Conservation (phyloP, 2,797 vertebrate species). For the Poecilia wingei region DNA sequence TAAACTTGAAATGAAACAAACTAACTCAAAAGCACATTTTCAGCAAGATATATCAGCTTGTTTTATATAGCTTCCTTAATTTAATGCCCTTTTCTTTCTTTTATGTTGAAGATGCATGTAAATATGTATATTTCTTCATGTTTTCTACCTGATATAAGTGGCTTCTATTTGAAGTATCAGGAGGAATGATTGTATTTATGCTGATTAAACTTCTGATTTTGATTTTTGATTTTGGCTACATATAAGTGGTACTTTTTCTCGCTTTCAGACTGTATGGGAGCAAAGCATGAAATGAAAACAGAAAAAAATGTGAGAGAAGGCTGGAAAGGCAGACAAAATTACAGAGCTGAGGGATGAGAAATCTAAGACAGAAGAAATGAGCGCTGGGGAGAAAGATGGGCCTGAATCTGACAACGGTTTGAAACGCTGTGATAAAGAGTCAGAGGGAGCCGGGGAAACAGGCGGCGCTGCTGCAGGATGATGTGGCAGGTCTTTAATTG, state of each 20-base stretch:
- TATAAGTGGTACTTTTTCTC: neutral
- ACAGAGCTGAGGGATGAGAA: constrained; percentile 6
- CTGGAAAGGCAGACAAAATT: constrained; percentile 4
- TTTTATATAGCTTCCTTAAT: no score
- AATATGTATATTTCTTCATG: no score
- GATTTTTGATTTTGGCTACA: no score
- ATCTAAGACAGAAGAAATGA: constrained; percentile 10
- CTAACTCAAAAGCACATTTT: no score
- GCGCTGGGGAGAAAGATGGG: neutral
- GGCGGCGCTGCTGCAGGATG: neutral
- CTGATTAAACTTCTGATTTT: neutral
- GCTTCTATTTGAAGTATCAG: no score
- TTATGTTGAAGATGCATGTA: no score
- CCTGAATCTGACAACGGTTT: constrained; percentile 6
- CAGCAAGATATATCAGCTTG: no score
- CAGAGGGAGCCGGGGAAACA: neutral
- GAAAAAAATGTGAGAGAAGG: neutral
- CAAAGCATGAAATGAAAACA: neutral
- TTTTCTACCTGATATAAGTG: no score
- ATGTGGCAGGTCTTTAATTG: neutral
- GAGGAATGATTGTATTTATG: neutral
- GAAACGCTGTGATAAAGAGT: constrained; percentile 2
- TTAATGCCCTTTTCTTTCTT: no score
- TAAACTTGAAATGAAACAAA: no score
- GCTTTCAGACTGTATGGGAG: neutral